Conservation (phyloP, 2,797 vertebrate species). For the Nannoperca obscura region DNA sequence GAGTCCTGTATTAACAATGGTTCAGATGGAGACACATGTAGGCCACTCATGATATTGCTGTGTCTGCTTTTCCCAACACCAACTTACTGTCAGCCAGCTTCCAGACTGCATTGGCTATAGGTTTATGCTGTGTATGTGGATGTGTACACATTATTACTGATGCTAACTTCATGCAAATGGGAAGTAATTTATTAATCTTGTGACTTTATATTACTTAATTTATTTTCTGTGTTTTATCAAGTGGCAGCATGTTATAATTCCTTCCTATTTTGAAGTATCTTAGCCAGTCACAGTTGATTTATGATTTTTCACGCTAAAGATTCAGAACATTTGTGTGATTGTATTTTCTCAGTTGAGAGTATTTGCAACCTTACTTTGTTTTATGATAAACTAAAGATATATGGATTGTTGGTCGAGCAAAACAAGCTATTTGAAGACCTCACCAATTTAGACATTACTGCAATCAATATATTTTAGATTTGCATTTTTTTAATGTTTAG, state of each 20-base stretch:
- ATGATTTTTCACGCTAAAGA: neutral
- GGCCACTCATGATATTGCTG: slow-evolving; percentile 47
- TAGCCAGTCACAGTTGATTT: neutral
- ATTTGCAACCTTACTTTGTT: neutral
- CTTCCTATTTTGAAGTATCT: neutral
- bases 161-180: neutral
- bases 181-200: slow-evolving; percentile 15
- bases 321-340: neutral
- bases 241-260: neutral
- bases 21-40: slow-evolving; percentile 37
- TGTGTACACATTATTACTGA: neutral
- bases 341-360: neutral
- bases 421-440: no score
- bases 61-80: slow-evolving; percentile 45
- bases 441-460: neutral
- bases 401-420: neutral
- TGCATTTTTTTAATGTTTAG: neutral
- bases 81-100: slow-evolving; percentile 33
- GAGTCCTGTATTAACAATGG: slow-evolving; percentile 45
- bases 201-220: neutral
- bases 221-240: neutral
- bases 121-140: neutral
- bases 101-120: neutral
- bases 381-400: neutral
- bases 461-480: neutral